Conservation (phyloP, 1,140 invertebrate genomes). For the Penaeus indicus region DNA sequence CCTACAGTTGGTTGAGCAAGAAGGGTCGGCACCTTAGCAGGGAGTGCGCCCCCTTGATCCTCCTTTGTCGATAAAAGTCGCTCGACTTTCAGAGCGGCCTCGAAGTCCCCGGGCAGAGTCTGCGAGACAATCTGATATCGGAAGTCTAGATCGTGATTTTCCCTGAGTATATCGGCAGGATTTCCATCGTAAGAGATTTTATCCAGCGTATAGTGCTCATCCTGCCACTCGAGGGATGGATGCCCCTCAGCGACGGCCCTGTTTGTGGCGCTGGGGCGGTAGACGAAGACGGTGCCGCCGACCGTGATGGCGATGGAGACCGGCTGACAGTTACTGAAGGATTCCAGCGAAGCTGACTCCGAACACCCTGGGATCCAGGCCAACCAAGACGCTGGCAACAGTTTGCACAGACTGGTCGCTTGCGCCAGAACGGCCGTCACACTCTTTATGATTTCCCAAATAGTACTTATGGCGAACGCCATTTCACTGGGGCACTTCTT, state of each 20-base stretch:
- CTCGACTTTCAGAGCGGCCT: too few species aligned
- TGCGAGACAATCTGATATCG: too few species aligned
- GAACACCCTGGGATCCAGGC: not conserved
- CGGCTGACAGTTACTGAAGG: constrained; percentile 19
- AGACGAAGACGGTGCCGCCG: constrained; percentile 14
- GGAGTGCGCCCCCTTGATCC: too few species aligned
- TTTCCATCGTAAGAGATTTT: not conserved
- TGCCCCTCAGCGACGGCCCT: too few species aligned
- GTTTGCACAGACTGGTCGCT: constrained; percentile 9
- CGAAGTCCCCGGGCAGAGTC: too few species aligned
- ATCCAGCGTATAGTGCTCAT: constrained; percentile 14
- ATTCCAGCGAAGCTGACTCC: not conserved
- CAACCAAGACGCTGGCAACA: constrained; percentile 6
- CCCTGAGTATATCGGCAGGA: too few species aligned
- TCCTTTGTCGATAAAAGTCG: too few species aligned
- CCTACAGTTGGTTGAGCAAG: too few species aligned
- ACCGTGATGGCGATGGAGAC: not conserved
- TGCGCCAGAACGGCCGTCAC: not conserved
- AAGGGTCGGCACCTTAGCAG: too few species aligned
- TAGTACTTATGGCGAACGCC: not conserved
- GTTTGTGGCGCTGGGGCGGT: not conserved
- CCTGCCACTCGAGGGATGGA: constrained; percentile 29
- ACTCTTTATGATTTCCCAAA: constrained; percentile 16
- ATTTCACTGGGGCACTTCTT: not conserved
- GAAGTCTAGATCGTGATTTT: too few species aligned